Evolutionary conservation across 1,140 invertebrate genomes (phyloP), one percentile per base, ranked within the genome.

Genomic region (Pygmarrhopalites habei): DNA sequence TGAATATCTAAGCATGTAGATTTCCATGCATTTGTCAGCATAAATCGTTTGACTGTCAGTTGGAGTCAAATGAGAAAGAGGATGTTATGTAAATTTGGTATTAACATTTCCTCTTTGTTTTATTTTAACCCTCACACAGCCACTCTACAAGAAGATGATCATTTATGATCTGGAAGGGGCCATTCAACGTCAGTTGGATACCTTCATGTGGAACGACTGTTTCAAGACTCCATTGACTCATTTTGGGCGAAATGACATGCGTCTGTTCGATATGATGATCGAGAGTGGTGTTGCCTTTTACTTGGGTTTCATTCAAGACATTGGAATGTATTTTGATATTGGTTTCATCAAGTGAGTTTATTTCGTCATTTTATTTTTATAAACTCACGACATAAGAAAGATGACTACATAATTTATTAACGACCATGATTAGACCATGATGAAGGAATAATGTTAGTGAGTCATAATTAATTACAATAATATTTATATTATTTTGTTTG

Each of bases 251-350:
- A 44, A 35, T 23, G 68, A 70, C 58, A 65, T 60, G 49, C 35
- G 62, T 26, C 41, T 70, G 21, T 70, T 65, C 58, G 32, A 65
- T 32, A 26, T 64, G 17, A 63, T 67, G 65, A 67, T 70, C 26
- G 68, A 70, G 49, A 62, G 39, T 58, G 68, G 68, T 15, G 65
- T 67, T 39, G 68, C 62, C 10, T 70, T 65, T 49, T 70, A 70
- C 32, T 53, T 70, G 51, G 62, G 59, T 5, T 61, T 70, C 2
- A 67, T 70, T 46, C 68, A 70, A 29, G 68, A 70, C 59, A 60
- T 70, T 57, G 68, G 68, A 28, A 61, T 65, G 39, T 55, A 67
- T 41, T 70, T 70, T 29, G 68, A 70, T 32, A 58, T 70, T 29
- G 53, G 62, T 1, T 70, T 67, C 35, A 67, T 70, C 15, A 67